Evolutionary conservation across 2,888 invertebrate genomes (phyloP).

Genomic region (Hydriomena furcata): DNA sequence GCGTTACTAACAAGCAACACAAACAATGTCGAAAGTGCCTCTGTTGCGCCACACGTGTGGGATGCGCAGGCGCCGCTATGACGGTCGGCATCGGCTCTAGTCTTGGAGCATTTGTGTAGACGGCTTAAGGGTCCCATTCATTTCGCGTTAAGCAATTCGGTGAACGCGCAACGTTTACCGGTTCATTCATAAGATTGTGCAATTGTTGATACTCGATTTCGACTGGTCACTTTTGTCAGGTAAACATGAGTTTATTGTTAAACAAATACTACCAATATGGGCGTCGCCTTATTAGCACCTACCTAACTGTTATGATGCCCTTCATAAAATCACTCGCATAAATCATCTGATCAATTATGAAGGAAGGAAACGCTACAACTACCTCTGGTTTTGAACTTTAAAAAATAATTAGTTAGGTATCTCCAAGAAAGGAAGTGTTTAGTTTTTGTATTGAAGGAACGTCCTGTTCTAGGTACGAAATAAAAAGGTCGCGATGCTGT

Average conservation of each 20-base stretch:
- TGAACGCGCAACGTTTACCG: slow-evolving; percentile 73
- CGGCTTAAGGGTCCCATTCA: slow-evolving; percentile 77
- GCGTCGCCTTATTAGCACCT: slow-evolving; percentile 21
- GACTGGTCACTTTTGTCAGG: slow-evolving; percentile 33
- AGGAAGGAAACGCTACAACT: slow-evolving; percentile 34
- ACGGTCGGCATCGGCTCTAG: slow-evolving; percentile 55
- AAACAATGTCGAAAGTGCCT: slow-evolving; percentile 79
- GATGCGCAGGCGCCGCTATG: slow-evolving; percentile 70
- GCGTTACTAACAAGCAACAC: slow-evolving; percentile 68
- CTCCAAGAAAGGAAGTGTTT: slow-evolving; percentile 22
- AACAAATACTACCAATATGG: slow-evolving; percentile 34
- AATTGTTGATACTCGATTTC: slow-evolving; percentile 58
- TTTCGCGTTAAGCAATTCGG: slow-evolving; percentile 80
- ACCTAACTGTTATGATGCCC: neutral
- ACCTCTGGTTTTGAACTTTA: too few species aligned
- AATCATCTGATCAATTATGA: neutral
- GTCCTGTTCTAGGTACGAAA: slow-evolving; percentile 45
- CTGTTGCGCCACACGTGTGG: slow-evolving; percentile 81
- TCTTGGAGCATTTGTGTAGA: slow-evolving; percentile 50
- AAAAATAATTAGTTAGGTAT: too few species aligned
- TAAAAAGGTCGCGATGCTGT: slow-evolving; percentile 51
- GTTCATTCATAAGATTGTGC: slow-evolving; percentile 75
- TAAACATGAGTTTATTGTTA: slow-evolving; percentile 43
- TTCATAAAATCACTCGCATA: neutral
- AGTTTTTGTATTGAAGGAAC: slow-evolving; percentile 31